These are phyloP conservation scores for Chymomyza procnemis DNA, from an alignment of 2,888 invertebrate species.

Conservation along the genomic window DNA sequence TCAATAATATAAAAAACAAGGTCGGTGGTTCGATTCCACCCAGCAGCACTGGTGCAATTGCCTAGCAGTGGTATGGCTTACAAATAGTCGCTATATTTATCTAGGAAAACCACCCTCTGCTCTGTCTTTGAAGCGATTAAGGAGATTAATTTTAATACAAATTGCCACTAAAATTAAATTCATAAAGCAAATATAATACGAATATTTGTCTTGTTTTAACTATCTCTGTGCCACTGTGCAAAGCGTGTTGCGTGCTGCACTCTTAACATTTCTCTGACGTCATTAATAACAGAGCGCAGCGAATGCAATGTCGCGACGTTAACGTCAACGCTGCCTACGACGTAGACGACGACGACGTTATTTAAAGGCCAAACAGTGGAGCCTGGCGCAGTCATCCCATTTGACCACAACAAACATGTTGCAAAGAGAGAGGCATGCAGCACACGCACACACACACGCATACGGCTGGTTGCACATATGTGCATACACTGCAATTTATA, in stretches of 20 bases:
- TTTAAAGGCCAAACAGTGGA: conserved; percentile 32
- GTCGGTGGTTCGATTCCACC: too few relatives aligned
- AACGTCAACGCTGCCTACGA: conserved; percentile 38
- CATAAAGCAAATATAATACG: too few relatives aligned
- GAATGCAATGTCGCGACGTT: conserved; percentile 15
- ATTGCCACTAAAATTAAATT: too few relatives aligned
- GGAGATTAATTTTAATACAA: too few relatives aligned
- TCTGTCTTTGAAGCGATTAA: too few relatives aligned
- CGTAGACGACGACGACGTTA: not conserved
- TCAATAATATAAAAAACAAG: too few relatives aligned
- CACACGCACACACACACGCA: conserved; percentile 13
- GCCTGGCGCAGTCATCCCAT: conserved; percentile 15
- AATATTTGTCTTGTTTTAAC: too few relatives aligned
- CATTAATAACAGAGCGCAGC: conserved; percentile 66
- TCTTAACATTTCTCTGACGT: conserved; percentile 41
- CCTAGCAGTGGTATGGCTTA: too few relatives aligned
- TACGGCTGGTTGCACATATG: conserved; percentile 14
- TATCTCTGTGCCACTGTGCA: conserved; percentile 13
- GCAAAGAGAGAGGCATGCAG: not conserved
- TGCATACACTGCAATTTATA: conserved; percentile 19
- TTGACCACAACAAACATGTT: conserved; percentile 8
- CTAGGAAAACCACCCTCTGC: too few relatives aligned
- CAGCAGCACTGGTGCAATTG: too few relatives aligned
- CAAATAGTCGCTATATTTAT: too few relatives aligned
- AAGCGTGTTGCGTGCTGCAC: not conserved